phyloP scores from a whole-genome alignment of 1,140 invertebrate species.

The Halesus radiatus region DNA sequence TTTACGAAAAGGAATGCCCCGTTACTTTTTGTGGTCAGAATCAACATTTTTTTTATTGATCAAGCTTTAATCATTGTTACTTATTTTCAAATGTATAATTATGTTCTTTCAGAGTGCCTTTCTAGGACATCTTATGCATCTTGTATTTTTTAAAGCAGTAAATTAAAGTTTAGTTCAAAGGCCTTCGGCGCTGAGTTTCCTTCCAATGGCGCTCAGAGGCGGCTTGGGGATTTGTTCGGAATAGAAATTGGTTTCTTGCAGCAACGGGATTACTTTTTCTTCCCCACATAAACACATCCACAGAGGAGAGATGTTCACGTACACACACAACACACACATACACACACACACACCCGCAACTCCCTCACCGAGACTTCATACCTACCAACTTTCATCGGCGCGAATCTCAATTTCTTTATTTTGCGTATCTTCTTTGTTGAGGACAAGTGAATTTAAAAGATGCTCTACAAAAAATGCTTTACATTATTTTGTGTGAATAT shows the following conservation, averaged over 20 bases:
- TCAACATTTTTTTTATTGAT: too few relatives aligned
- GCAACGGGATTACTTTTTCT: constrained; percentile 58
- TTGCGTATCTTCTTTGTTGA: constrained; percentile 54
- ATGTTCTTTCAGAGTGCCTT: too few relatives aligned
- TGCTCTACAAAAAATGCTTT: background rate
- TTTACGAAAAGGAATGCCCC: too few relatives aligned
- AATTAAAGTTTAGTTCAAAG: too few relatives aligned
- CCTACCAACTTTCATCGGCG: constrained; percentile 52
- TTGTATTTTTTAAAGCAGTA: too few relatives aligned
- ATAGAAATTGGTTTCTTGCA: constrained; percentile 59
- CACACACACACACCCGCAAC: constrained; percentile 14
- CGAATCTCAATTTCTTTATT: constrained; percentile 55
- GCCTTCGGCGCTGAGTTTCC: constrained; percentile 39
- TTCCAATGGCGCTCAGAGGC: constrained; percentile 49
- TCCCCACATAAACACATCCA: constrained; percentile 49
- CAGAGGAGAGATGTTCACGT: constrained; percentile 27
- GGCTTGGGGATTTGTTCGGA: constrained; percentile 58
- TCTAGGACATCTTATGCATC: too few relatives aligned
- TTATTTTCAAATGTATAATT: too few relatives aligned
- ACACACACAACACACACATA: constrained; percentile 27
- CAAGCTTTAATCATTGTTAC: too few relatives aligned
- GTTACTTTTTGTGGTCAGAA: too few relatives aligned
- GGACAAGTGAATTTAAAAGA: background rate
- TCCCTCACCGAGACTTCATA: constrained; percentile 40
- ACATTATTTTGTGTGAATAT: too few relatives aligned